Base-by-base conservation (phyloP, 2,888 invertebrate species). In the Masnerella sp. region DNA sequence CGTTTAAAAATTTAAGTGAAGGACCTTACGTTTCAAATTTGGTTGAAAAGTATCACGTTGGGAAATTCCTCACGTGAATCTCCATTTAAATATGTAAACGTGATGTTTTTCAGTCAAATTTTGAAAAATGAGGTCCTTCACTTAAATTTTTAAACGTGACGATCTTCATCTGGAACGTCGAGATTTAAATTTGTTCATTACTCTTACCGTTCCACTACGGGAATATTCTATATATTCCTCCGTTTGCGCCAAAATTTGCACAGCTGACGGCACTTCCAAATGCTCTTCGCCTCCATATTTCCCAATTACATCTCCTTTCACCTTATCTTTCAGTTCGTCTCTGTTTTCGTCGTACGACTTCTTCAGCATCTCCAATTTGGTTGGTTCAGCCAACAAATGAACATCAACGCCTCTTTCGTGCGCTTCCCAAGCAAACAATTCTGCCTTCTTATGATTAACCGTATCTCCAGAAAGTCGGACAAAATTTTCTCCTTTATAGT, bases 381-480 rank as follows among this genome's bases (percentile, higher is more conserved):
- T 99, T 5, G 99, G 99, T 87, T 99, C 99, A 2, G 99, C 99
- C 77, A 99, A 90, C 62, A 98, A 90, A 87, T 98, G 97, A 17
- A 98, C 96, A 88, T 98, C 97, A 0, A 98, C 94, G 2, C 98
- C 97, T 79, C 93, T 92, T 61, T 95, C 94, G 84, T 95, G 95
- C 2, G 98, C 98, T 84, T 98, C 97, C 98, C 99, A 99, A 2
- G 98, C 98, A 90, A 99, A 99, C 84, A 97, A 85, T 86, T 99
- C 98, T 11, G 97, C 96, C 9, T 92, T 92, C 0, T 97, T 95
- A 88, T 99, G 98, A 68, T 93, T 91, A 34, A 92, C 90, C 0
- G 99, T 98, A 88, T 99, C 99, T 8, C 99, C 99, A 32, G 95
- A 93, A 87, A 95, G 96, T 1, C 99, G 91, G 1, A 95, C 95